Evolutionary conservation across 2,113 vertebrate genomes (phyloP), one percentile per base, ranked within the genome.

Genomic region (Pogonocichla stellata): DNA sequence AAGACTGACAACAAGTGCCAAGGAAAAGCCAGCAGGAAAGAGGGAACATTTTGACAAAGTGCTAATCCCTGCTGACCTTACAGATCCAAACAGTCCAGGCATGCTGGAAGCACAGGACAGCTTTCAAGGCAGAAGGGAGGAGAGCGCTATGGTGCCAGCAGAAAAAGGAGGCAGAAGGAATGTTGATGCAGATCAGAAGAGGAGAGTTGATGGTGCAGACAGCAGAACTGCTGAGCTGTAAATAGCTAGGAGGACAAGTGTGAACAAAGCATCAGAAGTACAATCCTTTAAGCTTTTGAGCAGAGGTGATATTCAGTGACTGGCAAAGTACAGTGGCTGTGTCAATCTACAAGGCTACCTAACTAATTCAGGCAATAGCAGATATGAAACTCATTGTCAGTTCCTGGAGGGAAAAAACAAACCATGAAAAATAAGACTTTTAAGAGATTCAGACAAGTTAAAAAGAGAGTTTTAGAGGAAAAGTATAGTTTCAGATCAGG

Each of bases 211-310:
- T 82, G 53, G 48, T 56, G 47, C 74, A 82, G 71, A 56, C 43
- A 82, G 53, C 20, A 15, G 36, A 92, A 90, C 74, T 80, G 88
- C 88, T 86, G 88, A 85, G 88, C 57, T 93, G 88, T 72, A 95
- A 96, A 96, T 80, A 90, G 74, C 61, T 60, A 75, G 91, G 88
- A 94, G 71, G 66, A 82, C 62, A 86, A 75, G 62, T 65, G 66
- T 75, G 79, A 90, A 62, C 57, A 69, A 82, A 75, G 34, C 57
- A 71, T 79, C 6, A 6, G 51, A 81, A 78, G 16, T 43, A 57
- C 24, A 75, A 12, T 54, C 36, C 28, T 90, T 79, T 75, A 54
- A 86, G 48, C 29, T 57, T 94, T 88, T 86, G 71, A 86, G 43
- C 43, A 71, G 51, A 75, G 70, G 65, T 47, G 29, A 60, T 51